Conservation (phyloP, 2,113 vertebrate species). For the Dissostichus mawsoni region DNA sequence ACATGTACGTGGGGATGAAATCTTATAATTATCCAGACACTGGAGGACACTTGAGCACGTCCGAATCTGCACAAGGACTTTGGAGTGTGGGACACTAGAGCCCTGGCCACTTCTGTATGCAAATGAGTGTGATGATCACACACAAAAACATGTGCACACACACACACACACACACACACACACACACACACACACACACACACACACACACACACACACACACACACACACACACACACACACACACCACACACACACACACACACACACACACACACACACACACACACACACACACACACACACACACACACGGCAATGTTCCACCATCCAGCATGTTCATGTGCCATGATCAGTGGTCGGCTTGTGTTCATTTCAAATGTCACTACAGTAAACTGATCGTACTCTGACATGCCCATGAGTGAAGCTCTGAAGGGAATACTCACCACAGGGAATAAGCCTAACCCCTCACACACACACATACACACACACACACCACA, state of each 20-base stretch:
- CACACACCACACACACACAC: neutral
- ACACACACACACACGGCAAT: neutral
- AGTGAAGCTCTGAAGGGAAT: slow-evolving; percentile 38
- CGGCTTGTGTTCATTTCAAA: slow-evolving; percentile 58
- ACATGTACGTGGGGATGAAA: slow-evolving; percentile 14
- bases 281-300: neutral
- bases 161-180: neutral
- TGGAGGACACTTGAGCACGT: slow-evolving; percentile 32
- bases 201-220: neutral
- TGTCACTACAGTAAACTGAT: slow-evolving; percentile 54
- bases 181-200: neutral
- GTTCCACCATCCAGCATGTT: slow-evolving; percentile 20
- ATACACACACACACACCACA: neutral
- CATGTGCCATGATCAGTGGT: slow-evolving; percentile 44
- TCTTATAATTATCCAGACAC: slow-evolving; percentile 23
- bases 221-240: too few species aligned
- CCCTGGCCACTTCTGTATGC: slow-evolving; percentile 28
- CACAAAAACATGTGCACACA: neutral
- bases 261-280: neutral
- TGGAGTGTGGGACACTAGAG: slow-evolving; percentile 29
- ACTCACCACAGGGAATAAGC: slow-evolving; percentile 35
- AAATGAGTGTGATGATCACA: slow-evolving; percentile 16
- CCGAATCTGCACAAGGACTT: slow-evolving; percentile 9
- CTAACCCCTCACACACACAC: neutral
- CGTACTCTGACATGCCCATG: slow-evolving; percentile 55